Base-by-base conservation (phyloP, 2,113 vertebrate genomes). In the Burhinus bistriatus region DNA sequence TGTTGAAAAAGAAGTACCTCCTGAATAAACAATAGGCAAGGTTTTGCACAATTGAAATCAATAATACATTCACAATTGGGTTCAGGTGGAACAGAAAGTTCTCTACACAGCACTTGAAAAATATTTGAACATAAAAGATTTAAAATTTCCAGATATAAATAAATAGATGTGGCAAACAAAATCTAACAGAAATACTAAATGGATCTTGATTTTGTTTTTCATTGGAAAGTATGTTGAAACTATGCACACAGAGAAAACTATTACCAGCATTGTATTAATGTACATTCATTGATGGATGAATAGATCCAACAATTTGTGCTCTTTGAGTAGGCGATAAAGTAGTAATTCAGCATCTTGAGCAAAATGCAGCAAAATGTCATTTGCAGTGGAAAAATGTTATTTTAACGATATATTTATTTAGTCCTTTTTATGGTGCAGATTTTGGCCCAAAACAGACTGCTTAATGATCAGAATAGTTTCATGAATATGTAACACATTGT, bases 371-470 rank as follows among this genome's bases (percentile, higher is more conserved):
- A 81, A 88, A 94, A 82, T 91, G 11, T 34, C 26, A 83, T 90
- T 83, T 87, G 17, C 32, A 58, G 29, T 58, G 26, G 38, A 92
- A 94, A 96, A 87, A 70, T 79, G 8, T 65, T 81, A 58, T 90
- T 97, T 94, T 78, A 91, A 92, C 93, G 32, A 91, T 94, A 72
- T 92, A 88, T 78, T 91, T 87, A 81, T 83, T 52, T 78, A 84
- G 4, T 40, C 12, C 29, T 93, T 97, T 96, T 68, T 79, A 47
- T 69, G 52, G 42, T 73, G 69, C 54, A 90, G 73, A 78, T 86
- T 96, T 91, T 91, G 61, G n/a, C 65, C 52, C 23, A 36, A 87
- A 93, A 55, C 23, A 82, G 65, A 23, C 30, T 72, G 5, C 21
- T 89, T 93, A 76, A 86, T 83, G 81, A 78, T 66, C 40, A 79